Base-by-base conservation (phyloP, 1,140 invertebrate genomes). In the Ceratina japonica region DNA sequence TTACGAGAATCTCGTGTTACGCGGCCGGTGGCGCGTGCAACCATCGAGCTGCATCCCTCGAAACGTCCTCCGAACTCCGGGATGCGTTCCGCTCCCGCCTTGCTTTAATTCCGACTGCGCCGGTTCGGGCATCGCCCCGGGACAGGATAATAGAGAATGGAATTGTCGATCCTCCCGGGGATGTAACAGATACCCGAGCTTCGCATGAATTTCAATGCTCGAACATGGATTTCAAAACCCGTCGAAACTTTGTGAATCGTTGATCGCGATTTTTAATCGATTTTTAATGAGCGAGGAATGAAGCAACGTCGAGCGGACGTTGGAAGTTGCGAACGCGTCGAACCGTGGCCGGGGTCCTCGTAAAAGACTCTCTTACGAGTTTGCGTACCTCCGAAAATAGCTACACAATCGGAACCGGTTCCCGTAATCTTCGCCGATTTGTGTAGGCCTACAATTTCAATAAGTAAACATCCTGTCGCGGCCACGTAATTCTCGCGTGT, bases 1-100 rank as follows among this genome's bases (percentile, higher is more conserved):
- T 91, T 91, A 91, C 90, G 84, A 74, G 84, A 83, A 84, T 91
- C 85, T 86, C 88, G 83, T 88, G 82, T 91, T 91, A 89, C 90
- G 76, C 81, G 78, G 80, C 69, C 31, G 56, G 78, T 49, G 56
- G 78, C 86, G 80, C 83, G 77, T 78, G 80, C 84, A 80, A 65
- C 68, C 65, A 65, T 61, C 69, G 27, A 31, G 51, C 56, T 77
- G 79, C 74, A 75, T 44, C 64, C 68, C 64, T 74, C 49, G 61
- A 58, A 54, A 13, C 54, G 18, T 16, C 12, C 18, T 27, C 62
- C 51, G 59, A 54, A 59, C 65, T 24, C 71, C 71, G 58, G 56
- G 63, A 69, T 58, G 56, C 54, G 8, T 82, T 81, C 76, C 58
- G 59, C 76, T 78, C 73, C 68, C 16, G 68, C 27, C 3, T 20